Conservation (phyloP, 1,140 invertebrate species). For the Papilio glaucus region DNA sequence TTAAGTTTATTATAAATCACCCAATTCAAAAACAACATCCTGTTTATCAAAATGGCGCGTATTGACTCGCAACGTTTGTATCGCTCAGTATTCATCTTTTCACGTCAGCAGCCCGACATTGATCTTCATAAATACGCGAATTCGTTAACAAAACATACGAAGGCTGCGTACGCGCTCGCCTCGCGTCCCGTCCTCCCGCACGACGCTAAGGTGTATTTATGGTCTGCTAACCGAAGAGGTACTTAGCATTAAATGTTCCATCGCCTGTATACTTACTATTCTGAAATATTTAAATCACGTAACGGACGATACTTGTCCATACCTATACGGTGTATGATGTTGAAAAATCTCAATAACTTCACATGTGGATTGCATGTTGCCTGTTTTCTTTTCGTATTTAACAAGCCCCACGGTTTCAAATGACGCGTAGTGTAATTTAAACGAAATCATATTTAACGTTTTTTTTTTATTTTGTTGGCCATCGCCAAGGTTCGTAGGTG, state of each 20-base stretch:
- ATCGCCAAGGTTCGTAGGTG: too few relatives aligned
- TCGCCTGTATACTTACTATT: constrained; percentile 43
- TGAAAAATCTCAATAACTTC: too few relatives aligned
- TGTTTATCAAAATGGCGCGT: background rate
- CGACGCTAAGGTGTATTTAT: constrained; percentile 63
- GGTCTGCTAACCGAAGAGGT: constrained; percentile 49
- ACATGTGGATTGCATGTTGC: too few relatives aligned
- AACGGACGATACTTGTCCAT: constrained; percentile 9
- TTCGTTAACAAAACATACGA: constrained; percentile 55
- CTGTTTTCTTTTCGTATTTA: too few relatives aligned
- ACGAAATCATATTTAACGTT: too few relatives aligned
- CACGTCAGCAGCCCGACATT: constrained; percentile 34
- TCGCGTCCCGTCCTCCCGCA: constrained; percentile 49
- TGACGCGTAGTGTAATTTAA: too few relatives aligned
- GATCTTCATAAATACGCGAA: constrained; percentile 48
- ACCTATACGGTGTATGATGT: background rate
- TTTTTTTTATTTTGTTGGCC: too few relatives aligned
- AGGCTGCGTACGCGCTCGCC: constrained; percentile 46
- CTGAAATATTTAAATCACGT: constrained; percentile 35
- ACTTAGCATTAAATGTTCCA: constrained; percentile 51
- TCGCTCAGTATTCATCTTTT: constrained; percentile 20
- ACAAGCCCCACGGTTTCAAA: too few relatives aligned
- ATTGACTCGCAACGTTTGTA: constrained; percentile 28
- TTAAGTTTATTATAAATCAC: too few relatives aligned
- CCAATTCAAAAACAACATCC: constrained; percentile 2